phyloP scores from a whole-genome alignment of 2,888 invertebrate species.

The Oscheius onirici region DNA sequence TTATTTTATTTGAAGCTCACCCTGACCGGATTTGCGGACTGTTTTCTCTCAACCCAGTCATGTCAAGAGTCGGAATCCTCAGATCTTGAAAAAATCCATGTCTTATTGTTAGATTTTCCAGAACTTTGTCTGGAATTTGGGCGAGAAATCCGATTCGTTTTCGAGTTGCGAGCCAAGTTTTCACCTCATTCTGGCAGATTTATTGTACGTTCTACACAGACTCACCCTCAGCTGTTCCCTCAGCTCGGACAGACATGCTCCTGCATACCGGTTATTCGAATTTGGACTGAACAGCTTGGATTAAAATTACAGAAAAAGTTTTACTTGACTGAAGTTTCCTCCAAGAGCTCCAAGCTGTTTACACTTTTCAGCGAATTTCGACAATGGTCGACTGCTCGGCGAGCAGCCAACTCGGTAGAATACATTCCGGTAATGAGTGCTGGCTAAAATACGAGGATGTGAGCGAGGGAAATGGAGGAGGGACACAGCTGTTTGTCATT shows the following conservation, averaged over 20 bases:
- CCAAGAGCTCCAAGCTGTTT: background rate
- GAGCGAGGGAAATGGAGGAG: background rate
- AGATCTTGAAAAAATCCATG: background rate
- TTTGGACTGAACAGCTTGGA: background rate
- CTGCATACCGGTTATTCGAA: background rate
- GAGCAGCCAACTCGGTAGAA: slow-evolving; percentile 15
- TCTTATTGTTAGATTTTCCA: background rate
- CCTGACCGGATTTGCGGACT: background rate
- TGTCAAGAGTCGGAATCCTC: slow-evolving; percentile 13
- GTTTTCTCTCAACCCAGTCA: background rate
- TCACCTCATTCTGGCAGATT: background rate
- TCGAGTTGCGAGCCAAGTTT: background rate
- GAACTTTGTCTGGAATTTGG: background rate
- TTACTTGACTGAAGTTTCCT: slow-evolving; percentile 3
- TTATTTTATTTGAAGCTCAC: background rate
- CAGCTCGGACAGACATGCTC: background rate
- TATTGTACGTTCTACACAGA: background rate
- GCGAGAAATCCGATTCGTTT: background rate
- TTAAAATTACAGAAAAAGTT: background rate
- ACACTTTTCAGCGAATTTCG: background rate
- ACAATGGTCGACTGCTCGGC: slow-evolving; percentile 14
- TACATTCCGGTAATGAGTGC: background rate
- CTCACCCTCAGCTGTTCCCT: background rate
- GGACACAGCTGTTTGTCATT: background rate
- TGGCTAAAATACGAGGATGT: background rate